Conservation (phyloP, 2,888 invertebrate genomes). For the Mayetiola destructor region DNA sequence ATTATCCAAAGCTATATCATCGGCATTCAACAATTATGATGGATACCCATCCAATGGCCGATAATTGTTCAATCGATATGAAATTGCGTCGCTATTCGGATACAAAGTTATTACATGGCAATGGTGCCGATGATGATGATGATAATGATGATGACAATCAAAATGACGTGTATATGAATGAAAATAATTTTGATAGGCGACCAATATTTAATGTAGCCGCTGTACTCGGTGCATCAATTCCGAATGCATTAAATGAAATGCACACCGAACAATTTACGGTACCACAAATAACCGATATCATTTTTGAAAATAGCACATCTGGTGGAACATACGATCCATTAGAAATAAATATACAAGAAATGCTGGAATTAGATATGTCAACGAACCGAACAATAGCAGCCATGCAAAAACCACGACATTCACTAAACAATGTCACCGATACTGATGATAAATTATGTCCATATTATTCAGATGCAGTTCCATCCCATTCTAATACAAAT, state of each 20-base stretch:
- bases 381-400: neutral
- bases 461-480: slow-evolving; percentile 22
- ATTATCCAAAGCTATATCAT: slow-evolving; percentile 30
- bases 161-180: slow-evolving; percentile 6
- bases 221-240: slow-evolving; percentile 16
- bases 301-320: slow-evolving; percentile 30
- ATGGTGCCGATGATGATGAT: slow-evolving; percentile 21
- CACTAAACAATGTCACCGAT: slow-evolving; percentile 26
- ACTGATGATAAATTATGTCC: slow-evolving; percentile 23
- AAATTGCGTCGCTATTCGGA: slow-evolving; percentile 34
- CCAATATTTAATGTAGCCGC: slow-evolving; percentile 17
- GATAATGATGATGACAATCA: slow-evolving; percentile 10
- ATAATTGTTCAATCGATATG: slow-evolving; percentile 24
- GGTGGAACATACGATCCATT: slow-evolving; percentile 37
- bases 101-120: slow-evolving; percentile 30
- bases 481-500: neutral
- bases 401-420: slow-evolving; percentile 19
- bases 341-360: slow-evolving; percentile 34
- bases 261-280: neutral
- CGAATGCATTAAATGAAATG: neutral
- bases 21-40: slow-evolving; percentile 30
- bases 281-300: slow-evolving; percentile 25
- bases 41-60: slow-evolving; percentile 23
- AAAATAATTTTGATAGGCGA: neutral
- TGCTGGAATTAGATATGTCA: slow-evolving; percentile 37